A percentile compares a stretch with the other conserved stretches of the same genome.
These are phyloP conservation scores for Leucosticte australis DNA, from an alignment of 2,113 vertebrate species.

Conservation along the genomic window DNA sequence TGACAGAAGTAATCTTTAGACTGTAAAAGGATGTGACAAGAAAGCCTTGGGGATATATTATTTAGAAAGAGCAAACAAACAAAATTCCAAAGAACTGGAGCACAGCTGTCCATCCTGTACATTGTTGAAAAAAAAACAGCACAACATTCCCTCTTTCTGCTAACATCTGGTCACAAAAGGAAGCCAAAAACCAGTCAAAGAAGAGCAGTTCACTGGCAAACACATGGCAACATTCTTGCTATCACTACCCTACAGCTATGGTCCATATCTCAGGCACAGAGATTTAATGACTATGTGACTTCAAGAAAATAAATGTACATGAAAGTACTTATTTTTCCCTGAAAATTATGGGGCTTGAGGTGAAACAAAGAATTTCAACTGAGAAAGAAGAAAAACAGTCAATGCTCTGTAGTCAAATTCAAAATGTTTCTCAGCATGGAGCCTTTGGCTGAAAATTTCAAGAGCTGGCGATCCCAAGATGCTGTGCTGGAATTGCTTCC, in stretches of 20 bases:
- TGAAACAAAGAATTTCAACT: neutral
- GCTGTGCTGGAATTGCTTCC: neutral
- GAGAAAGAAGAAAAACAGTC: neutral
- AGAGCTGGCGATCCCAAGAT: neutral
- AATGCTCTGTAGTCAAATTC: neutral
- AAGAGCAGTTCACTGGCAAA: neutral
- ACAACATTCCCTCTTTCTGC: neutral
- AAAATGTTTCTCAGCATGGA: neutral
- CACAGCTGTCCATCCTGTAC: neutral
- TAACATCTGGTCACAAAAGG: constrained; percentile 22
- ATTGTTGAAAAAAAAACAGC: neutral
- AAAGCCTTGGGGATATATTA: neutral
- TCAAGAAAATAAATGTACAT: neutral
- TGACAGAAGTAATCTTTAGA: neutral
- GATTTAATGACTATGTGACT: neutral
- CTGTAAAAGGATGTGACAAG: neutral
- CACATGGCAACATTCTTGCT: neutral
- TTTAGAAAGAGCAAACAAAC: neutral
- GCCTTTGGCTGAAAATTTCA: neutral
- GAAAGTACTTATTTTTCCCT: neutral
- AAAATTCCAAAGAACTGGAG: neutral
- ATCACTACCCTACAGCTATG: neutral
- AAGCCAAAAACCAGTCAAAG: constrained; percentile 18
- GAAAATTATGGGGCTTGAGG: neutral
- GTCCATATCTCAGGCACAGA: neutral